Percentiles rank a stretch among this genome's conserved stretches.
Evolutionary conservation across 2,888 invertebrate species (phyloP).

Genomic region (Amblyjoppa proteus): DNA sequence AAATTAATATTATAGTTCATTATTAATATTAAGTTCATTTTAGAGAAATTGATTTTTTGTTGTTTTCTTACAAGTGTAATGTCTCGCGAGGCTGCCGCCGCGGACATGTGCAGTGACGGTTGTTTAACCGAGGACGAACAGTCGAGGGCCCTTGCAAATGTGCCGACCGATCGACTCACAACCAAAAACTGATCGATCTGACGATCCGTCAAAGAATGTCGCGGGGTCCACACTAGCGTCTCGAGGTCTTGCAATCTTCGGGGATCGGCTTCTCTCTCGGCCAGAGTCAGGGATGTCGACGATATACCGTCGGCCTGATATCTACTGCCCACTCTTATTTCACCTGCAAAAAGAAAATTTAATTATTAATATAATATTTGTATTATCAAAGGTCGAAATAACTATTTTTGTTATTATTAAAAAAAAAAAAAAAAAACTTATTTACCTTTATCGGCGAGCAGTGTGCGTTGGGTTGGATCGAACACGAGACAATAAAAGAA

Average conservation of each 20-base stretch:
- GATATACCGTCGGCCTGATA: constrained; percentile 96
- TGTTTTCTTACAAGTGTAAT: constrained; percentile 92
- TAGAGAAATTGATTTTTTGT: constrained; percentile 23
- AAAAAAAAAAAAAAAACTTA: background rate
- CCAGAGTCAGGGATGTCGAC: constrained; percentile 87
- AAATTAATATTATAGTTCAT: background rate
- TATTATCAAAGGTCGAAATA: background rate
- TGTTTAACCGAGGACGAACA: constrained; percentile 99
- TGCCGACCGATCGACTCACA: constrained; percentile 97
- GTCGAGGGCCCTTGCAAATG: constrained; percentile 99
- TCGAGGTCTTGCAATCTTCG: constrained; percentile 93
- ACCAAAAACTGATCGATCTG: constrained; percentile 99
- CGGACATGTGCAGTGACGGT: constrained; percentile 99
- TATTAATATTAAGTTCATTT: background rate
- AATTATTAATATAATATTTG: background rate
- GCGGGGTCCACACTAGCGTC: constrained; percentile 97
- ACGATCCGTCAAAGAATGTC: constrained; percentile 95
- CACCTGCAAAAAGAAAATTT: constrained; percentile 76
- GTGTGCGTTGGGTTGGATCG: constrained; percentile 99
- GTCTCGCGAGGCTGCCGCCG: constrained; percentile 99
- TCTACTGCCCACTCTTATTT: constrained; percentile 93
- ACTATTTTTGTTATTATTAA: background rate
- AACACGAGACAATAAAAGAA: constrained; percentile 99
- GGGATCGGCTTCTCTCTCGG: constrained; percentile 87
- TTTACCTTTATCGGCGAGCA: constrained; percentile 98